Percentiles rank a stretch among this genome's conserved stretches.
phyloP scores from a whole-genome alignment of 53 echinoderm and acorn worm species.

The Echinometra lucunter region DNA sequence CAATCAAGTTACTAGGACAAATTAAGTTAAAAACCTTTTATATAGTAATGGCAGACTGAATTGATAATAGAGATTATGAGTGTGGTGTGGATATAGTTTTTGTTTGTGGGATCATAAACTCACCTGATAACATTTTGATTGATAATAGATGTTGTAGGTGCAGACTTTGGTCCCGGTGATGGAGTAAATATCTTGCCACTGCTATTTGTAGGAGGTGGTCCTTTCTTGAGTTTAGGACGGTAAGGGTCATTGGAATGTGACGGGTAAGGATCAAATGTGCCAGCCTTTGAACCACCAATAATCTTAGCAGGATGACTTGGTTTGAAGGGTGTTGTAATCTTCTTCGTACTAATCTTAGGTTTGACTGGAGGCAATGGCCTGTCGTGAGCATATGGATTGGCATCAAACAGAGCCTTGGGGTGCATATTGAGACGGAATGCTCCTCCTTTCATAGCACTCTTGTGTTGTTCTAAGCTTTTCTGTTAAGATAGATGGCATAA shows the following conservation, averaged over 20 bases:
- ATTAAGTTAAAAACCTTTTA: no score
- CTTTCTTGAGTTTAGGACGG: conserved; percentile 89
- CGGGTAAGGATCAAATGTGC: conserved; percentile 98
- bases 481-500: conserved; percentile 5
- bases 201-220: conserved; percentile 90
- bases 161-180: conserved; percentile 97
- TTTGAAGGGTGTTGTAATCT: conserved; percentile 90
- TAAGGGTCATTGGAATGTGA: conserved; percentile 97
- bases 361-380: conserved; percentile 93
- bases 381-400: conserved; percentile 88
- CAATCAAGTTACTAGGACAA: no score
- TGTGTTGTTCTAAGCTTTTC: conserved; percentile 84
- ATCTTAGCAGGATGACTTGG: conserved; percentile 96
- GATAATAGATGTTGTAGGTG: conserved; percentile 88
- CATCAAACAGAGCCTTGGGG: conserved; percentile 88
- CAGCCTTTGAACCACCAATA: conserved; percentile 94
- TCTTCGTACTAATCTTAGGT: conserved; percentile 73
- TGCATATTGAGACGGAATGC: conserved; percentile 98
- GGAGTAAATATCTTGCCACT: conserved; percentile 98
- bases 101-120: conserved; percentile 2
- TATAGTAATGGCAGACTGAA: background rate
- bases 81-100: no score
- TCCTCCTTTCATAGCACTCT: conserved; percentile 86
- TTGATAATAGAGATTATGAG: background rate
- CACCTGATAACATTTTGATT: conserved; percentile 95